phyloP scores from a whole-genome alignment of 2,113 vertebrate species.

The Rafetus swinhoei region DNA sequence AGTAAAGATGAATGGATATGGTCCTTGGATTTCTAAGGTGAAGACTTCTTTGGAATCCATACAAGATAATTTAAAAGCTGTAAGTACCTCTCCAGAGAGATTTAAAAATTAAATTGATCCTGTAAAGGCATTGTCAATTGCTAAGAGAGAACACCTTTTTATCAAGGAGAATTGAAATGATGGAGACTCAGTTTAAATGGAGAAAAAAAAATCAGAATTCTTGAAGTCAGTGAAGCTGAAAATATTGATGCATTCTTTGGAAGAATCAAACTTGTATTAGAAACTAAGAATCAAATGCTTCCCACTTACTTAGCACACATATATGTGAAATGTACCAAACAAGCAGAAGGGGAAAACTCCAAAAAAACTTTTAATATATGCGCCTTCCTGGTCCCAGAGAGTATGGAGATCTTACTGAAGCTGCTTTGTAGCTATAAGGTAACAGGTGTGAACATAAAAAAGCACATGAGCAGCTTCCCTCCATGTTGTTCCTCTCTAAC shows the following conservation, averaged over 20 bases:
- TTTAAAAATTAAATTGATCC: conserved; percentile 62
- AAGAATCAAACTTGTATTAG: neutral
- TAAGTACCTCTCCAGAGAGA: conserved; percentile 58
- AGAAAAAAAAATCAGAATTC: conserved; percentile 30
- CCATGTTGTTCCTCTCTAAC: neutral
- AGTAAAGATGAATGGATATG: conserved; percentile 44
- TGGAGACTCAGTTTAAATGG: conserved; percentile 16
- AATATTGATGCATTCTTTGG: neutral
- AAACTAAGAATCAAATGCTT: neutral
- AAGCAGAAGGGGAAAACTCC: neutral
- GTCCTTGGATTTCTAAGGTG: conserved; percentile 27
- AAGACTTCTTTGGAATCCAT: conserved; percentile 56
- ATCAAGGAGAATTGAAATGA: conserved; percentile 37
- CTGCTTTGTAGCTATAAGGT: neutral
- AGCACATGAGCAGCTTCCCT: neutral
- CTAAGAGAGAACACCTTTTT: conserved; percentile 47
- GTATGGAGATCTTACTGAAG: neutral
- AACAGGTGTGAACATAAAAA: neutral
- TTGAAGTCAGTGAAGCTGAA: neutral
- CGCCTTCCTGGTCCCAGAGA: neutral
- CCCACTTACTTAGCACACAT: neutral
- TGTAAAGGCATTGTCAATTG: conserved; percentile 54
- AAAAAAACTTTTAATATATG: accelerated
- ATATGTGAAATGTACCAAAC: conserved; percentile 2
- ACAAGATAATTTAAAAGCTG: conserved; percentile 58